Percentiles rank a stretch among this genome's conserved stretches.
Evolutionary conservation across 2,888 invertebrate genomes (phyloP).

Genomic region (Eumacrocentrus americanus): DNA sequence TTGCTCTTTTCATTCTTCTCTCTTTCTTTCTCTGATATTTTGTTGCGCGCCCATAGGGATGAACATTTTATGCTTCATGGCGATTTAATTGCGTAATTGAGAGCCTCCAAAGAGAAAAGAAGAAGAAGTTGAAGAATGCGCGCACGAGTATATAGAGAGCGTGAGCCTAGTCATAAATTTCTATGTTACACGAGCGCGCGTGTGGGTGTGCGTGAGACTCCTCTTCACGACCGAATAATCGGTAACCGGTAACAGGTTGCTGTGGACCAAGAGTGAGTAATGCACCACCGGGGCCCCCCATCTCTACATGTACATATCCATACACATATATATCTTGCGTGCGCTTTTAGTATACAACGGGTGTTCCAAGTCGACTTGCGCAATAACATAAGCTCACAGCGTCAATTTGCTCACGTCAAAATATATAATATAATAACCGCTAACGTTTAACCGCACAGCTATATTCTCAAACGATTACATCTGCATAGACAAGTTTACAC

Average conservation of each 20-base stretch:
- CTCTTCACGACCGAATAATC: slow-evolving; percentile 39
- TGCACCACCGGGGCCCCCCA: neutral
- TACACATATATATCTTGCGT: neutral
- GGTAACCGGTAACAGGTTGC: slow-evolving; percentile 41
- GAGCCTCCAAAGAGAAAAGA: too few relatives aligned
- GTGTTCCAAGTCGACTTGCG: neutral
- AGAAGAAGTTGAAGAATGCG: neutral
- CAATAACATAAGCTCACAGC: neutral
- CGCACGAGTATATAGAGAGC: neutral
- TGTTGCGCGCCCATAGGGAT: neutral
- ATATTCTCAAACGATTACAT: neutral
- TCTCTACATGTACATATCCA: neutral
- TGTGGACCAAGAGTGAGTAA: slow-evolving; percentile 26
- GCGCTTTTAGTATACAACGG: neutral
- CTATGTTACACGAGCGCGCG: slow-evolving; percentile 23
- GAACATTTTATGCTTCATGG: slow-evolving; percentile 6
- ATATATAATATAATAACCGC: neutral
- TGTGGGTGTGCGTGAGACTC: slow-evolving; percentile 31
- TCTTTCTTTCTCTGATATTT: slow-evolving; percentile 1
- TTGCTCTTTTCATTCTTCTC: neutral
- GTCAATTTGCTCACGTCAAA: neutral
- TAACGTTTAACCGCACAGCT: neutral
- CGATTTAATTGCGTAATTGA: slow-evolving; percentile 23
- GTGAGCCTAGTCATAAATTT: neutral
- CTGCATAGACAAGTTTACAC: slow-evolving; percentile 1